Evolutionary conservation across 2,888 invertebrate species (phyloP).

Genomic region (Sclerodermus sp.): DNA sequence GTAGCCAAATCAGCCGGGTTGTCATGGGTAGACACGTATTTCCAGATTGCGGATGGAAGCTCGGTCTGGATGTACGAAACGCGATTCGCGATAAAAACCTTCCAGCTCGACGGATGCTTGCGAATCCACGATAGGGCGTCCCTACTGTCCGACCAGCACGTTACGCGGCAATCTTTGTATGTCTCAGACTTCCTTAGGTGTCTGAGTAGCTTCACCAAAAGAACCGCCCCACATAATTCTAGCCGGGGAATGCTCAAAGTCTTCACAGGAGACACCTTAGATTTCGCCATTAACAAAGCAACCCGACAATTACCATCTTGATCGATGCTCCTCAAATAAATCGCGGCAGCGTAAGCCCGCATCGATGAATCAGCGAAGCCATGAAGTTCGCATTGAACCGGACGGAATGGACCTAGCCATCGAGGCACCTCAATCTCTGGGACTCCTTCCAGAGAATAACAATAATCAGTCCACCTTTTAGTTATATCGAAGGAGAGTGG

Average conservation of each 20-base stretch:
- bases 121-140: slow-evolving; percentile 29
- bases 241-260: slow-evolving; percentile 18
- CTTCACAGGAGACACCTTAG: background rate
- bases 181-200: slow-evolving; percentile 6
- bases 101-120: slow-evolving; percentile 27
- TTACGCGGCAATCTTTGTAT: slow-evolving; percentile 4
- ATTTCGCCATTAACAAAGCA: no score
- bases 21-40: slow-evolving; percentile 18
- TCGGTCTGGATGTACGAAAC: slow-evolving; percentile 29
- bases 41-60: slow-evolving; percentile 27
- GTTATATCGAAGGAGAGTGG: background rate
- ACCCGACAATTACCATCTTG: no score
- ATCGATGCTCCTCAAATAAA: no score
- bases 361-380: no score
- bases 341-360: no score
- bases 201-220: slow-evolving; percentile 11
- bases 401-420: no score
- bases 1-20: background rate
- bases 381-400: no score
- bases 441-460: no score
- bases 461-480: no score
- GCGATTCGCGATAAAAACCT: slow-evolving; percentile 33
- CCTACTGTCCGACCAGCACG: slow-evolving; percentile 28
- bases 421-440: no score
- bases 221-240: slow-evolving; percentile 17